Evolutionary conservation across 2,888 invertebrate species (phyloP).

Genomic region (Hemistola chrysoprasaria): DNA sequence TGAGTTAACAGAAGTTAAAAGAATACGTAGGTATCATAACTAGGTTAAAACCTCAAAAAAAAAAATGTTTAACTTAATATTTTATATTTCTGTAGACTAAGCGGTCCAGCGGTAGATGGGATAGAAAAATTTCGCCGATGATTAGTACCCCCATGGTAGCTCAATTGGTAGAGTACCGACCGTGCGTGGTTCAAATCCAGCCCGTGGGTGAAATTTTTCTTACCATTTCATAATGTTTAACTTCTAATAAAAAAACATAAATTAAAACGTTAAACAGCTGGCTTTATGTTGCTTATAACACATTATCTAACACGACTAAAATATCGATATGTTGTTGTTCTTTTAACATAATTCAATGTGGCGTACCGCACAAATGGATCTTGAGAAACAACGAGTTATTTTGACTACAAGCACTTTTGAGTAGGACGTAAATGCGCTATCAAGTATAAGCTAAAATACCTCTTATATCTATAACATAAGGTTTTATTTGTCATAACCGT

Average conservation of each 20-base stretch:
- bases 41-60: too few species aligned
- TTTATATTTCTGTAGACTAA: too few species aligned
- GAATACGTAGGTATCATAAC: too few species aligned
- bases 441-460: constrained; percentile 36
- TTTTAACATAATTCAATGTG: constrained; percentile 67
- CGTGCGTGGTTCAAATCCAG: too few species aligned
- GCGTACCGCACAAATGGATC: constrained; percentile 70
- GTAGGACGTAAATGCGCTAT: constrained; percentile 51
- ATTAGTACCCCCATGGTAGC: too few species aligned
- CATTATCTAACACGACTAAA: constrained; percentile 61
- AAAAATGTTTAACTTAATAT: too few species aligned
- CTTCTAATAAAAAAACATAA: constrained; percentile 13
- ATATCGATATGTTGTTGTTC: constrained; percentile 70
- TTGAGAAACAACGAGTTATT: constrained; percentile 79
- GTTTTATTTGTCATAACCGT: constrained; percentile 37
- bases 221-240: too few species aligned
- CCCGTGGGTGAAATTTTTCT: too few species aligned
- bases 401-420: constrained; percentile 57
- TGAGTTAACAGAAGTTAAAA: too few species aligned
- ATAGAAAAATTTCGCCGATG: too few species aligned
- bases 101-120: too few species aligned
- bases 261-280: constrained; percentile 34
- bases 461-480: constrained; percentile 34
- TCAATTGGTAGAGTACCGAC: too few species aligned
- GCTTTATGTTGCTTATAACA: constrained; percentile 58